These are phyloP conservation scores for Cheiracanthium punctorium DNA, from an alignment of 2,888 invertebrate genomes.

Conservation along the genomic window DNA sequence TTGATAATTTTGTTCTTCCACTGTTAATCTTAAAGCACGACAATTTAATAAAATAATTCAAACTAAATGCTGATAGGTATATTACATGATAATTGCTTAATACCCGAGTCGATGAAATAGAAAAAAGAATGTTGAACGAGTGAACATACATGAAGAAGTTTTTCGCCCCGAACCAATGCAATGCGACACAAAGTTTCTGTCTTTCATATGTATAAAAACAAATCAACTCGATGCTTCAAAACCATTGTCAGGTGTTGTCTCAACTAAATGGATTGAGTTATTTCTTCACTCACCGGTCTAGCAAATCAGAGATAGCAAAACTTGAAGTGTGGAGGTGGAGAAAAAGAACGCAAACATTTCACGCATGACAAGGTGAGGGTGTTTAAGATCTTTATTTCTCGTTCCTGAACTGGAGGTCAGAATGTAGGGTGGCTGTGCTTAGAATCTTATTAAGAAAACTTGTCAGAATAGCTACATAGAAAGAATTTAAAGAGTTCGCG, in stretches of 20 bases:
- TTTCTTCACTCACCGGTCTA: not conserved
- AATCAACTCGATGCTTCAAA: not conserved
- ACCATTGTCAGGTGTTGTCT: not conserved
- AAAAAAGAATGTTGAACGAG: no score
- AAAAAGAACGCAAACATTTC: not conserved
- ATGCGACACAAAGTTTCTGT: not conserved
- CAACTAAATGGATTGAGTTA: constrained; percentile 15
- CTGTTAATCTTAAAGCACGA: no score
- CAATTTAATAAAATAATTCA: no score
- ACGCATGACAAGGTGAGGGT: constrained; percentile 1
- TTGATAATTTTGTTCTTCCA: no score
- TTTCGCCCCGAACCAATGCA: no score
- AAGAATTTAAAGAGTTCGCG: no score
- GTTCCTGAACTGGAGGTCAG: not conserved
- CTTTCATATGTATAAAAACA: not conserved
- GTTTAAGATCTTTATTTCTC: not conserved
- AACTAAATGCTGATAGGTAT: no score
- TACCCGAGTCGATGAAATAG: no score
- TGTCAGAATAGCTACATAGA: no score
- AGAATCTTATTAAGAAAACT: not conserved
- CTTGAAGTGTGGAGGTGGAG: constrained; percentile 1
- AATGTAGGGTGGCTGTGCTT: not conserved
- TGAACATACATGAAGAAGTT: no score
- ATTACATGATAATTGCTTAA: no score
- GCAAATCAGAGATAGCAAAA: not conserved